Base-by-base conservation (phyloP, 2,113 vertebrate species). In the Cephalopterus ornatus region DNA sequence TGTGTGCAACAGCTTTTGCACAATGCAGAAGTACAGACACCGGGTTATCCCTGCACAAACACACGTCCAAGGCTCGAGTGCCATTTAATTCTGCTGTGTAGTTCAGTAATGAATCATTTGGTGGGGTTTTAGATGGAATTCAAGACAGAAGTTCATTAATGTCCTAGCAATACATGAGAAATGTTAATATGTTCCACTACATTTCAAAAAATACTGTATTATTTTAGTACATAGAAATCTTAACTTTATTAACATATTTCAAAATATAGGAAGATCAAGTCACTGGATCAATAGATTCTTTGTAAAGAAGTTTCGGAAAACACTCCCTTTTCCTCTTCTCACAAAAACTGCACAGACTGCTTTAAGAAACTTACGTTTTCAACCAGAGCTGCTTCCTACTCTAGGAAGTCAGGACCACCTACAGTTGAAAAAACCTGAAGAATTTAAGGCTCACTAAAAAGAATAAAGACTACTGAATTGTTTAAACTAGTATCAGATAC, bases 1-100 rank as follows among this genome's bases (percentile, higher is more conserved):
- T 30, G 5, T 11, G 11, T 2, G 2, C 3, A 71, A 35, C n/a
- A 41, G 35, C 18, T 11, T 72, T 22, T 4, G 6, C 46, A 35
- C 11, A 22, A 28, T 0, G 1, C 8, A 32, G 2, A 62, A 74
- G 14, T 11, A 42, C 4, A 1, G 63, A 55, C 33, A 37, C 1
- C 20, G 61, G 26, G 16, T 75, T 28, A 65, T 12, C 14, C 46
- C 56, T 20, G 14, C 67, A 30, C 21, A 42, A 55, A 61, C 22
- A n/a, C 5, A 3, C 0, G 0, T 6, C 24, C 42, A 39, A 39
- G 23, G 61, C 24, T 61, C 35, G 12, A 49, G 7, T 8, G 16
- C 14, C 56, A 67, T n/a, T 6, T 37, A 30, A 35, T 46, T 39
- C 52, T 6, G 14, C 46, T 11, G 6, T 6, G 8, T 20, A 80